Evolutionary conservation across 2,113 vertebrate genomes (phyloP).

Genomic region (Pygoscelis antarcticus): DNA sequence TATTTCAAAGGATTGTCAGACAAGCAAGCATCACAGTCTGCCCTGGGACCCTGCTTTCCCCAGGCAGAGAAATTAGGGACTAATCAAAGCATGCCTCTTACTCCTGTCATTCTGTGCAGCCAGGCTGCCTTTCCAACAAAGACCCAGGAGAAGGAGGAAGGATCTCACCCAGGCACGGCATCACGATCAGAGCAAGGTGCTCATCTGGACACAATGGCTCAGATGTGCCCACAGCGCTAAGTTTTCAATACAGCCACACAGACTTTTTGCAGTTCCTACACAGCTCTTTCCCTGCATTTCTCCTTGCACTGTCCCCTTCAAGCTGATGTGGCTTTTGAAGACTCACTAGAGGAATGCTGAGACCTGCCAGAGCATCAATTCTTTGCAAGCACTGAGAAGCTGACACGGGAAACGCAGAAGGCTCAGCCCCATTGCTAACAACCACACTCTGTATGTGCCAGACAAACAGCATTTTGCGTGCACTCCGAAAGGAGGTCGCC

Average conservation of each 20-base stretch:
- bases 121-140: not conserved
- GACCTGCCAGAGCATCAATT: not conserved
- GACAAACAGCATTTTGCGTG: accelerated
- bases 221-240: not conserved
- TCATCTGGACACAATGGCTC: not conserved
- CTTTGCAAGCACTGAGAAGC: not conserved
- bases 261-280: not conserved
- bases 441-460: not conserved
- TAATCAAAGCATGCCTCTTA: not conserved
- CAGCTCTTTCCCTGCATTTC: not conserved
- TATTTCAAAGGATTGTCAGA: not conserved
- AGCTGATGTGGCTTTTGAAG: not conserved
- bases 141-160: not conserved
- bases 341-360: not conserved
- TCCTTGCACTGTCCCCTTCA: not conserved
- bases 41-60: not conserved
- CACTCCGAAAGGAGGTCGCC: accelerated
- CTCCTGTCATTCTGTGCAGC: not conserved
- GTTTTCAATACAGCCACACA: not conserved
- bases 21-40: not conserved
- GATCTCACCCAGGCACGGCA: not conserved
- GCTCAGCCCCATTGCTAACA: not conserved
- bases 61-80: not conserved
- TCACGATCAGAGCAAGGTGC: not conserved
- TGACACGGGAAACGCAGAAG: not conserved